Evolutionary conservation across 2,888 invertebrate species (phyloP), one percentile per base, ranked within the genome.

Genomic region (Andrena chrysosceles): DNA sequence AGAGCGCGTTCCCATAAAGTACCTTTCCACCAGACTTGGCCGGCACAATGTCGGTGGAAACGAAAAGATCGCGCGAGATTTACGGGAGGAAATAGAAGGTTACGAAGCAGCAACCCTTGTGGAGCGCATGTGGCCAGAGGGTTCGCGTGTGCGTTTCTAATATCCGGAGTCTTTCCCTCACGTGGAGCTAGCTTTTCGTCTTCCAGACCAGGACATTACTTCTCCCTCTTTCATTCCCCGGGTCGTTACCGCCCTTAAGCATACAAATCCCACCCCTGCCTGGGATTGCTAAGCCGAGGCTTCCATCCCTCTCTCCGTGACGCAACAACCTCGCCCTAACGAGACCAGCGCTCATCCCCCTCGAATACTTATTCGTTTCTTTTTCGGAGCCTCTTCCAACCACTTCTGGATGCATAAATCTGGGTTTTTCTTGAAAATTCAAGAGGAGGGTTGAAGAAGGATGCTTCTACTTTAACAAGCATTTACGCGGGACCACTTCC

Each of bases 191-290:
- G 70, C 78, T 80, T 73, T 78, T 74, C 82, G 79, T 74, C 77
- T 77, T 71, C 69, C 73, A 63, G 70, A 26, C 13, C 68, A n/a
- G 63, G 26, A 10, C 78, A 49, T 84, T 81, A 59, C 54, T 81
- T 42, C 84, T 54, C 77, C 71, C 69, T 75, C 31, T 67, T 70
- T 70, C 77, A 42, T 49, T 69, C 70, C 63, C 68, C n/a, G 49
- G 48, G 70, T 84, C 83, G 86, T 85, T 81, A 64, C 83, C 71
- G 72, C 83, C 85, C 86, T 87, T 86, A 68, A 86, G 73, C 78
- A 87, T 72, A 86, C 85, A 84, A 85, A 85, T 88, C 84, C 82
- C 87, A 88, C 85, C 88, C 88, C 74, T 80, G 62, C 71, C 59
- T 59, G 52, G 62, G 60, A 77, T 74, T 76, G 81, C 84, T 85